These are phyloP conservation scores for Eulacestoma nigropectus DNA, from an alignment of 2,113 vertebrate genomes.

Conservation along the genomic window DNA sequence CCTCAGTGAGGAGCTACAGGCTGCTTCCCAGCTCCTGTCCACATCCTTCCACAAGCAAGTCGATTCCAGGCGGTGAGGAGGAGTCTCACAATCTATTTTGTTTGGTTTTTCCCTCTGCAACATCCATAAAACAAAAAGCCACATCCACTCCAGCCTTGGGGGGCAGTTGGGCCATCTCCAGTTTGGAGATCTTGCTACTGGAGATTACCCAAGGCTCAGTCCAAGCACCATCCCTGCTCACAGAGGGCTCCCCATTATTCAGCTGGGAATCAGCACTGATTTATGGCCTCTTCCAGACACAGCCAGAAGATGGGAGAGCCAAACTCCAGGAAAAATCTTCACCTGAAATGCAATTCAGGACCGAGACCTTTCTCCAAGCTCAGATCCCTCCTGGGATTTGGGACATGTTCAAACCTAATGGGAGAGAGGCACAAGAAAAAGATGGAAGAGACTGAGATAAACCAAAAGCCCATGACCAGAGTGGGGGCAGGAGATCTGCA, in stretches of 20 bases:
- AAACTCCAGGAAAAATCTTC: background rate
- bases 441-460: background rate
- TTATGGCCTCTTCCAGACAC: background rate
- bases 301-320: background rate
- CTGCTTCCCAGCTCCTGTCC: background rate
- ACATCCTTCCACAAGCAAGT: background rate
- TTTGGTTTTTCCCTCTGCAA: background rate
- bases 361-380: background rate
- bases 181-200: background rate
- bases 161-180: background rate
- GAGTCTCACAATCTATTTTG: background rate
- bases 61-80: background rate
- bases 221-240: background rate
- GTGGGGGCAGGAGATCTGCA: background rate
- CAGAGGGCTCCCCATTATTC: background rate
- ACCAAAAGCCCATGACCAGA: background rate
- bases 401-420: background rate
- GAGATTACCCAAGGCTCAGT: background rate
- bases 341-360: background rate
- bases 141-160: background rate
- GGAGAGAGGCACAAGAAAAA: background rate
- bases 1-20: background rate
- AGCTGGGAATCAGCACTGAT: background rate
- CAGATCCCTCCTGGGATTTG: background rate
- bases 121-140: background rate